Percentiles rank a stretch among this genome's conserved stretches.
phyloP scores from a whole-genome alignment of 2,113 vertebrate genomes.

The Platichthys stellatus region DNA sequence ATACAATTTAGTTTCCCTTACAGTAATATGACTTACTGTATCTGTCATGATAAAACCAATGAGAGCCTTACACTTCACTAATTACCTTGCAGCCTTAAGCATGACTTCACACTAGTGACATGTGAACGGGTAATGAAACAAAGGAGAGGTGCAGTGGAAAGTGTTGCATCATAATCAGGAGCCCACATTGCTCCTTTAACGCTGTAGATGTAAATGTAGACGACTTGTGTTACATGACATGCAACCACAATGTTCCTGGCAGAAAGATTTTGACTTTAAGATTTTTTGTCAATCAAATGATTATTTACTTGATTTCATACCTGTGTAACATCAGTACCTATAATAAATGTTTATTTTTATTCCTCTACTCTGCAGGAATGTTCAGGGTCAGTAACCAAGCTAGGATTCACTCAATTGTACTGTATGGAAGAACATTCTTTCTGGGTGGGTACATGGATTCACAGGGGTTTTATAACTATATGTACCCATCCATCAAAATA shows the following conservation, averaged over 20 bases:
- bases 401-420: too few relatives aligned
- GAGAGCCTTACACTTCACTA: slow-evolving; percentile 18
- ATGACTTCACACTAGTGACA: neutral
- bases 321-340: too few relatives aligned
- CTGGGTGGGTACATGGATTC: too few relatives aligned
- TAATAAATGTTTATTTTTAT: too few relatives aligned
- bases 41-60: slow-evolving; percentile 51
- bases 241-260: neutral
- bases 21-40: slow-evolving; percentile 35
- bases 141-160: neutral
- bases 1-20: slow-evolving; percentile 49
- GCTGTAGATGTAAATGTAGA: neutral
- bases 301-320: too few relatives aligned
- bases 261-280: too few relatives aligned
- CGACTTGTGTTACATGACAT: neutral
- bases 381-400: too few relatives aligned
- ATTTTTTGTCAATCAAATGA: too few relatives aligned
- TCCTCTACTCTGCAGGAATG: too few relatives aligned
- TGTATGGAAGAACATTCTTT: too few relatives aligned
- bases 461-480: too few relatives aligned
- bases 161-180: neutral
- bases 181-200: neutral
- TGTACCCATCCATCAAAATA: too few relatives aligned
- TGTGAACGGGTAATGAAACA: neutral
- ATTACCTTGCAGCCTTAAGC: slow-evolving; percentile 15